phyloP scores from a whole-genome alignment of 2,888 invertebrate genomes.

The Anoncus sp. region DNA sequence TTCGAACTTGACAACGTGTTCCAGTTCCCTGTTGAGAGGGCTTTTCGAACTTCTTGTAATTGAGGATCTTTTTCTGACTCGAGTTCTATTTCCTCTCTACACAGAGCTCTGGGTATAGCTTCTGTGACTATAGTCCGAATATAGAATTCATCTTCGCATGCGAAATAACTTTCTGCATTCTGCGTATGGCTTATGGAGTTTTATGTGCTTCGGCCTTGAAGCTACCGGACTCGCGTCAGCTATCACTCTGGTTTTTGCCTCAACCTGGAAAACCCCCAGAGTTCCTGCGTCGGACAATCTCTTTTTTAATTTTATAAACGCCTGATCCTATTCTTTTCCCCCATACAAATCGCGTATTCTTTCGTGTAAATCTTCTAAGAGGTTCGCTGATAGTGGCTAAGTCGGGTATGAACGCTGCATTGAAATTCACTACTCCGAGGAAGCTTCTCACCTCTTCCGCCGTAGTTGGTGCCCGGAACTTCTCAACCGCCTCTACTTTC shows the following conservation, averaged over 20 bases:
- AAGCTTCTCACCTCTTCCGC: conserved; percentile 70
- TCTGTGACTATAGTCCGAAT: neutral
- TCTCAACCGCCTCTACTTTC: conserved; percentile 62
- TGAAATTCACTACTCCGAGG: conserved; percentile 74
- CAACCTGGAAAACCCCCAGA: neutral
- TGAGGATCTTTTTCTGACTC: conserved; percentile 11
- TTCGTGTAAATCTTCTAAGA: conserved; percentile 56
- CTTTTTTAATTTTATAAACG: conserved; percentile 4
- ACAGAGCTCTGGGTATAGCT: conserved; percentile 16
- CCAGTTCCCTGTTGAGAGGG: neutral
- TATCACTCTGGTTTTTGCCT: conserved; percentile 72
- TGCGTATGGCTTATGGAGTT: too few relatives aligned
- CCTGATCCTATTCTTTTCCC: conserved; percentile 2
- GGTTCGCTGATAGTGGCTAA: conserved; percentile 68
- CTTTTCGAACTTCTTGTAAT: conserved; percentile 2
- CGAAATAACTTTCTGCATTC: conserved; percentile 77
- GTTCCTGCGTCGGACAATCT: neutral
- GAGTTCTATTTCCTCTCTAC: neutral
- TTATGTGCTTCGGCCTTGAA: too few relatives aligned
- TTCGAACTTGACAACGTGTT: neutral
- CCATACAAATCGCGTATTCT: conserved; percentile 5
- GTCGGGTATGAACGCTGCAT: conserved; percentile 68
- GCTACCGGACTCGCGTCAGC: conserved; percentile 78
- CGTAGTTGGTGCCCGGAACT: conserved; percentile 67
- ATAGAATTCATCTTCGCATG: conserved; percentile 60